Percentiles rank a stretch among this genome's conserved stretches.
These are phyloP conservation scores for Campoletis raptor DNA, from an alignment of 2,888 invertebrate genomes.

Conservation along the genomic window DNA sequence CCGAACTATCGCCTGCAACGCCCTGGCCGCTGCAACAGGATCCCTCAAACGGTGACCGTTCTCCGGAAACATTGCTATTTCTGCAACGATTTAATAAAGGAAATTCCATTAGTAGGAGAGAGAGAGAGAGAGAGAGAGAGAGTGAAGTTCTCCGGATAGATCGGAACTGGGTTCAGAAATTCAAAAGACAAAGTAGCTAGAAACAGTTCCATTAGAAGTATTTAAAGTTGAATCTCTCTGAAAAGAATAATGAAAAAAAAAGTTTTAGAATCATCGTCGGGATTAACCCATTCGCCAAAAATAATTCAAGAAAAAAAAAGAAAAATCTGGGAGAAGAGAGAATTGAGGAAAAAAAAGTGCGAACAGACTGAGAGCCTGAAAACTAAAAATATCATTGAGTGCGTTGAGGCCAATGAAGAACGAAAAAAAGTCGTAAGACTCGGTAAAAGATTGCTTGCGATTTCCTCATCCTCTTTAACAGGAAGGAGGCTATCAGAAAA, in stretches of 20 bases:
- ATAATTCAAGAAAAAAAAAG: constrained; percentile 12
- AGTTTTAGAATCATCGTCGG: neutral
- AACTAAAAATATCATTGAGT: constrained; percentile 27
- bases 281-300: constrained; percentile 15
- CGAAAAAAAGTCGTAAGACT: constrained; percentile 26
- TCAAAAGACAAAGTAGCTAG: neutral
- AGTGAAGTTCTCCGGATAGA: neutral
- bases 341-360: neutral
- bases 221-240: neutral
- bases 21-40: constrained; percentile 93
- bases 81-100: constrained; percentile 84
- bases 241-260: neutral
- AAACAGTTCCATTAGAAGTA: neutral
- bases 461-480: neutral
- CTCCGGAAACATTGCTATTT: constrained; percentile 89
- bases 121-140: no score
- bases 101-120: constrained; percentile 11
- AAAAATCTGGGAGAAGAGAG: neutral
- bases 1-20: constrained; percentile 86
- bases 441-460: neutral
- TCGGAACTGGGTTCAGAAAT: neutral
- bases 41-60: constrained; percentile 94
- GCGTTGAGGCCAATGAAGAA: constrained; percentile 19
- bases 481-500: neutral
- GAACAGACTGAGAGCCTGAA: constrained; percentile 8